Conservation (phyloP, 2,113 vertebrate species). For the Ciconia maguari region DNA sequence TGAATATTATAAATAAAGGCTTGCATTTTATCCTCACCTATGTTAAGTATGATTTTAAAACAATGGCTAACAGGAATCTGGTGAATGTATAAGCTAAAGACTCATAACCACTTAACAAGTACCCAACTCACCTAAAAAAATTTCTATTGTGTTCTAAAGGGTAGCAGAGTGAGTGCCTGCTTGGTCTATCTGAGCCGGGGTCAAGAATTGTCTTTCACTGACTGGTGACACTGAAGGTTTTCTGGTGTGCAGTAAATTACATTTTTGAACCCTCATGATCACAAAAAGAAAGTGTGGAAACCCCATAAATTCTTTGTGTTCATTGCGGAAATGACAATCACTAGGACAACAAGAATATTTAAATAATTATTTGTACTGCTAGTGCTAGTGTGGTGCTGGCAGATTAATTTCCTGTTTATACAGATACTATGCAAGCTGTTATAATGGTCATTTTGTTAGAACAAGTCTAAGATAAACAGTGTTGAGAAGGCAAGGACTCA, state of each 20-base stretch:
- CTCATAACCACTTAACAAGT: background rate
- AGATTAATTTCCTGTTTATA: background rate
- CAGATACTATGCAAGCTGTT: background rate
- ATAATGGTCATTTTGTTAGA: background rate
- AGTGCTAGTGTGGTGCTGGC: background rate
- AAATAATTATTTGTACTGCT: background rate
- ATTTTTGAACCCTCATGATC: background rate
- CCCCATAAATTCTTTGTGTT: background rate
- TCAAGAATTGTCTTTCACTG: background rate
- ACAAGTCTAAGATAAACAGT: background rate
- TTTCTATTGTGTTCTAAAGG: background rate
- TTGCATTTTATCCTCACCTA: background rate
- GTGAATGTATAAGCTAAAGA: background rate
- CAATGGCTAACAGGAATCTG: background rate
- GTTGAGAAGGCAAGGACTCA: background rate
- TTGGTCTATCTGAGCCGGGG: background rate
- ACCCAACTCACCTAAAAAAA: background rate
- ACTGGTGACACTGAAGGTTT: background rate
- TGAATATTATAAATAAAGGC: background rate
- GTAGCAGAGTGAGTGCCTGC: background rate
- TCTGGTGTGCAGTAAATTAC: background rate
- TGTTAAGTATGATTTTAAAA: background rate
- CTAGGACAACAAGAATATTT: background rate
- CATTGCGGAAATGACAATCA: background rate
- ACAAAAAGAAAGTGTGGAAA: background rate